Percentiles rank a stretch among this genome's conserved stretches.
These are phyloP conservation scores for Corvus hawaiiensis DNA, from an alignment of 2,113 vertebrate species.

Conservation along the genomic window DNA sequence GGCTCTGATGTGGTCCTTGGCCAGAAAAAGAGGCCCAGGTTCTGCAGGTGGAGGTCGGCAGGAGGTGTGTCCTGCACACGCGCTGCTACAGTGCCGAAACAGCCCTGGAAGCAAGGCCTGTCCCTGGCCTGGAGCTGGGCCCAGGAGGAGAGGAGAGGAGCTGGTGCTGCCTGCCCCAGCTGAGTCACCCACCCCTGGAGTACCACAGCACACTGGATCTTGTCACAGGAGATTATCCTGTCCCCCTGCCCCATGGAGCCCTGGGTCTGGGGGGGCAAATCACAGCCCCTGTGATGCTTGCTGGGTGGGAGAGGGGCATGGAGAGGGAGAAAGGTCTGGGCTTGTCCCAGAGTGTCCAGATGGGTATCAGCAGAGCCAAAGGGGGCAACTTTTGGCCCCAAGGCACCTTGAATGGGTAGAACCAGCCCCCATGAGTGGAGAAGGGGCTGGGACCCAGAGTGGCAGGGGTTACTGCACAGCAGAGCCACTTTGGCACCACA, in stretches of 20 bases:
- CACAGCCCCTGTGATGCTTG: accelerated
- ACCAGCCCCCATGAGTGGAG: accelerated
- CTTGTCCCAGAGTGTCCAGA: neutral
- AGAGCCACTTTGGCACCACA: neutral
- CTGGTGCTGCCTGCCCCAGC: neutral
- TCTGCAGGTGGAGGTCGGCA: neutral
- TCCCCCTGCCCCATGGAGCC: neutral
- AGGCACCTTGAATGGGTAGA: neutral
- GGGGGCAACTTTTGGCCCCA: accelerated
- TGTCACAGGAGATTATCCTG: neutral
- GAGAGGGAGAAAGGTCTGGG: neutral
- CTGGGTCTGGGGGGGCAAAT: accelerated
- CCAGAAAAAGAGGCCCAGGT: neutral
- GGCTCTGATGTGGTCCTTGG: neutral
- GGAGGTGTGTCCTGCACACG: neutral
- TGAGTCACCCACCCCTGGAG: neutral
- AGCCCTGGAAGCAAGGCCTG: neutral
- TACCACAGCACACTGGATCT: neutral
- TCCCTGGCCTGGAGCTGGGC: neutral
- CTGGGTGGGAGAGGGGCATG: accelerated
- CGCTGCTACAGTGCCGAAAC: neutral
- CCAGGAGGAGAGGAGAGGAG: neutral
- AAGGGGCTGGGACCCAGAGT: neutral
- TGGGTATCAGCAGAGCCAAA: accelerated
- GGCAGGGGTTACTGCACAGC: neutral